Percentiles rank a stretch among this genome's conserved stretches.
Evolutionary conservation across 2,888 invertebrate species (phyloP).

Genomic region (Cryptus viduatorius): DNA sequence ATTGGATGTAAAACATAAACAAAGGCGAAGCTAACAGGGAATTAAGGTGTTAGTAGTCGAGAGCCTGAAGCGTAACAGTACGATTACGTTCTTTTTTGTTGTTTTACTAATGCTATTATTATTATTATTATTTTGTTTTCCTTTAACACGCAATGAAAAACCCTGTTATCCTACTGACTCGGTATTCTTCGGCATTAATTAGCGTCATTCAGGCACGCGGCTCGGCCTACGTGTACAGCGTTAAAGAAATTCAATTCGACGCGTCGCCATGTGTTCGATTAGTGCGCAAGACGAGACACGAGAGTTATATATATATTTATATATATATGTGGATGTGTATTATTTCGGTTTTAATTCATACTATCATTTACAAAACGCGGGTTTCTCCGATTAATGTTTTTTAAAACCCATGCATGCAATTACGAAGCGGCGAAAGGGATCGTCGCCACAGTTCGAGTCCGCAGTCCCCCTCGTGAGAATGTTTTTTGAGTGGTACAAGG

Average conservation of each 20-base stretch:
- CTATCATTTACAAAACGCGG: conserved; percentile 58
- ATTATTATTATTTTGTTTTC: conserved; percentile 40
- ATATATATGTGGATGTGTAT: conserved; percentile 9
- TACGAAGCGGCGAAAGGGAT: conserved; percentile 39
- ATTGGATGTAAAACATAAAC: conserved; percentile 61
- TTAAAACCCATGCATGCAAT: conserved; percentile 69
- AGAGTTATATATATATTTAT: conserved; percentile 18
- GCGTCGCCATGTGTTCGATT: conserved; percentile 50
- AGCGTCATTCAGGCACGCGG: conserved; percentile 47
- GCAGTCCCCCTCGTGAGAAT: not conserved
- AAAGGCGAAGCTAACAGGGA: conserved; percentile 68
- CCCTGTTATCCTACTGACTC: conserved; percentile 59
- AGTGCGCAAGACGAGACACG: conserved; percentile 44
- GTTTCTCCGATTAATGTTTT: conserved; percentile 58
- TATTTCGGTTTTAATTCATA: conserved; percentile 55
- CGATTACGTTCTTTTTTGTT: conserved; percentile 32
- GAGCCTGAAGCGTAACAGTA: conserved; percentile 68
- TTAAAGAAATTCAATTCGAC: conserved; percentile 50
- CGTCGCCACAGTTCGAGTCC: conserved; percentile 8
- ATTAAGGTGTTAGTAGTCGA: conserved; percentile 66
- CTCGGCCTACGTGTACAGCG: conserved; percentile 38
- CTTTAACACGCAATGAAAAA: conserved; percentile 41
- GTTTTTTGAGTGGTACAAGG: conserved; percentile 6
- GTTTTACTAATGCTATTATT: conserved; percentile 3
- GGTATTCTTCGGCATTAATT: conserved; percentile 43